Conservation (phyloP, 23 tunicate genomes). For the Oikopleura albicans region DNA sequence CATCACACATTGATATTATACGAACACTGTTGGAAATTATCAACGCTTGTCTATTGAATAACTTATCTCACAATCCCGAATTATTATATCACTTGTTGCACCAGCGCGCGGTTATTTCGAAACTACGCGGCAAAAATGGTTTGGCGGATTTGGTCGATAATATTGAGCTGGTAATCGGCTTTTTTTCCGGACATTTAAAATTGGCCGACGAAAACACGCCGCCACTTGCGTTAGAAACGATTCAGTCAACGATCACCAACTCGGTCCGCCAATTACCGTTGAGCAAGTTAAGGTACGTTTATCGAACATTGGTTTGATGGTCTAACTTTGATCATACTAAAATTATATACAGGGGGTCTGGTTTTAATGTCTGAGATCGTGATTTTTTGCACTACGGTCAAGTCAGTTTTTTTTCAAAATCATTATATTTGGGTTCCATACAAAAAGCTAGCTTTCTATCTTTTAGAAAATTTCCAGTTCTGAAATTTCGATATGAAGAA, state of each 20-base stretch:
- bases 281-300: conserved; percentile 26
- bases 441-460: not conserved
- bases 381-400: no score
- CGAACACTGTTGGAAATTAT: conserved; percentile 65
- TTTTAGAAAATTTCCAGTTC: conserved; percentile 33
- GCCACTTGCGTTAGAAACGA: conserved; percentile 30
- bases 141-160: conserved; percentile 65
- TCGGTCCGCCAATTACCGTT: conserved; percentile 56
- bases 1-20: conserved; percentile 45
- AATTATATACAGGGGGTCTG: no score
- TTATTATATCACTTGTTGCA: conserved; percentile 59
- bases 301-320: no score
- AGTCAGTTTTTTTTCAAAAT: no score
- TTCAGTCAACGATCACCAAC: conserved; percentile 39
- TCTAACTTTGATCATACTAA: no score
- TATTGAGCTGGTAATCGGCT: conserved; percentile 46
- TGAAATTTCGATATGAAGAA: conserved; percentile 68
- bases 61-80: conserved; percentile 41
- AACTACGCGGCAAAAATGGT: conserved; percentile 24
- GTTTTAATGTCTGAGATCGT: no score
- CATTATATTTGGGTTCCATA: no score
- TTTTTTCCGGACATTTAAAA: conserved; percentile 34
- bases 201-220: conserved; percentile 23
- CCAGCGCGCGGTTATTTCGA: conserved; percentile 27
- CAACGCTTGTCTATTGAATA: conserved; percentile 50